Conservation (phyloP, 2,888 invertebrate species). For the Clusia tigrina region DNA sequence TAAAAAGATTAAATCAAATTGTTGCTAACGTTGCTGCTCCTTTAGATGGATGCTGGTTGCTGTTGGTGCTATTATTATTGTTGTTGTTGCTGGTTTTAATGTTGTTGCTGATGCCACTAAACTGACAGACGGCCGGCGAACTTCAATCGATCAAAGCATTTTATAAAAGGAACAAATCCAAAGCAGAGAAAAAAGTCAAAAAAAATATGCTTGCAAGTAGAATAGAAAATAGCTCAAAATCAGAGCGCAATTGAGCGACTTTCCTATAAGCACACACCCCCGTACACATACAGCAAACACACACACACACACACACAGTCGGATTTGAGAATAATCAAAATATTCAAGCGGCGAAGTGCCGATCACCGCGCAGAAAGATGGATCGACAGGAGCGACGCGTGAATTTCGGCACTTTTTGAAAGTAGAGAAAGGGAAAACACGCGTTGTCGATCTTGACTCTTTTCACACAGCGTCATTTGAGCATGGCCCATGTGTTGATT, state of each 20-base stretch:
- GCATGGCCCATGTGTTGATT: too few relatives aligned
- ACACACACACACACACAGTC: background rate
- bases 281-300: background rate
- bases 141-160: slow-evolving; percentile 47
- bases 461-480: too few relatives aligned
- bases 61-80: slow-evolving; percentile 31
- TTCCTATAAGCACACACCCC: background rate
- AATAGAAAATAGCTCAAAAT: slow-evolving; percentile 27
- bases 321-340: background rate
- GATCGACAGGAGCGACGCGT: slow-evolving; percentile 33
- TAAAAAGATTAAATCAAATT: too few relatives aligned
- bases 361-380: slow-evolving; percentile 39
- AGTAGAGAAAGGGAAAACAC: background rate
- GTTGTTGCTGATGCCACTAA: slow-evolving; percentile 54
- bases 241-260: background rate
- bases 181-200: slow-evolving; percentile 15
- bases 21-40: slow-evolving; percentile 9
- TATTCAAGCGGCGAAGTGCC: slow-evolving; percentile 14
- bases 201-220: background rate
- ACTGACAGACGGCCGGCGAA: slow-evolving; percentile 57
- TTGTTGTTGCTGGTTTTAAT: slow-evolving; percentile 30
- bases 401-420: slow-evolving; percentile 51
- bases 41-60: too few relatives aligned
- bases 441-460: background rate
- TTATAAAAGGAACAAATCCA: slow-evolving; percentile 21